A percentile compares a stretch with the other conserved stretches of the same genome.
These are phyloP conservation scores for Podocnemis expansa DNA, from an alignment of 2,113 vertebrate species.

Conservation along the genomic window DNA sequence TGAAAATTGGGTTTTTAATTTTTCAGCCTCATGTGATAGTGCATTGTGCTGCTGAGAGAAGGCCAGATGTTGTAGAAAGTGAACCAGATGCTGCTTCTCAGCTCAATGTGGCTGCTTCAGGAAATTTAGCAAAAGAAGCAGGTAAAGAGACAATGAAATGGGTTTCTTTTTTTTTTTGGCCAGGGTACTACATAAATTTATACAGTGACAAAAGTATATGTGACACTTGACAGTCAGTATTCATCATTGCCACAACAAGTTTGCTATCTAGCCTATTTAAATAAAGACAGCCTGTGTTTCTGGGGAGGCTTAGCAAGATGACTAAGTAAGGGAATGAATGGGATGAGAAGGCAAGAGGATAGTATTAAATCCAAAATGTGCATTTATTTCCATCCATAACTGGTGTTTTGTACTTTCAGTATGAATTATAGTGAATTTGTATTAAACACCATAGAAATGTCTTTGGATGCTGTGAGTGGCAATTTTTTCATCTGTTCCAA, in stretches of 20 bases:
- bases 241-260: not conserved
- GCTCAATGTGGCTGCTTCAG: conserved; percentile 92
- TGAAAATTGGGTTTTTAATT: conserved; percentile 73
- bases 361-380: not conserved
- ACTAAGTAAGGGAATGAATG: not conserved
- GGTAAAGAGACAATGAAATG: conserved; percentile 74
- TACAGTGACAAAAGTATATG: accelerated
- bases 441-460: not conserved
- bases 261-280: accelerated
- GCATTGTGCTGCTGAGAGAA: conserved; percentile 96
- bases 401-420: not conserved
- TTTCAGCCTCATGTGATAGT: conserved; percentile 93
- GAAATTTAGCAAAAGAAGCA: conserved; percentile 91
- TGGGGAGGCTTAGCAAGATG: not conserved
- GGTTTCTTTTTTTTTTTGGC: not conserved
- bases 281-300: accelerated
- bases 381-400: not conserved
- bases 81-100: conserved; percentile 89
- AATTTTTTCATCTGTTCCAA: not conserved
- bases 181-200: not conserved
- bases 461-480: not conserved
- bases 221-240: not conserved
- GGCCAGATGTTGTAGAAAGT: conserved; percentile 93
- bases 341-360: not conserved
- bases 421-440: not conserved